These are phyloP conservation scores for Drosophila pectinifera DNA, from an alignment of 1,140 invertebrate species.

Conservation along the genomic window DNA sequence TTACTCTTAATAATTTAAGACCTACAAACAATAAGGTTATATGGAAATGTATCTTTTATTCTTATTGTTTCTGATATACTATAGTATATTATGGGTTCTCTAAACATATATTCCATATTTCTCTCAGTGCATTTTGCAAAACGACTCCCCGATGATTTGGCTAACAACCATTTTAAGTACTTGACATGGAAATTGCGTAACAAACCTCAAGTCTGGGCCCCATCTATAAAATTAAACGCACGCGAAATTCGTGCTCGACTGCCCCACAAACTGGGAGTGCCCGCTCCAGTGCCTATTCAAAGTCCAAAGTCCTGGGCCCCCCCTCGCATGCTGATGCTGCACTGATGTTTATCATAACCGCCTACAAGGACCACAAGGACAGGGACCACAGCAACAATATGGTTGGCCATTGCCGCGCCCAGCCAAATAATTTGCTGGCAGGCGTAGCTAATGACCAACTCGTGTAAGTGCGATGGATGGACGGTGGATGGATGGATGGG, in stretches of 20 bases:
- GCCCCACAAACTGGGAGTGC: conserved; percentile 22
- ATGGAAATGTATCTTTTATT: too few species aligned
- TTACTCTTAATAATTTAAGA: neutral
- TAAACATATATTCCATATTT: neutral
- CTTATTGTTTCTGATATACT: too few species aligned
- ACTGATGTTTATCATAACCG: conserved; percentile 78
- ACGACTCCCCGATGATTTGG: conserved; percentile 60
- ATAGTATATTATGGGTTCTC: neutral
- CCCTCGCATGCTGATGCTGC: conserved; percentile 35
- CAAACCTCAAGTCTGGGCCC: conserved; percentile 45
- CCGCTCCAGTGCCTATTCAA: neutral
- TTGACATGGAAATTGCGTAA: conserved; percentile 71
- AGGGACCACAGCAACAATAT: conserved; percentile 67
- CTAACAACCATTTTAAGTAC: conserved; percentile 65
- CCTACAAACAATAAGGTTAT: neutral
- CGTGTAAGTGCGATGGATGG: conserved; percentile 72
- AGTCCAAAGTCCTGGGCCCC: conserved; percentile 3
- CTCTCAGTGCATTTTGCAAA: conserved; percentile 2
- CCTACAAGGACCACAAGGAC: conserved; percentile 60
- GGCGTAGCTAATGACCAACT: conserved; percentile 78
- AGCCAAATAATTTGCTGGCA: conserved; percentile 77
- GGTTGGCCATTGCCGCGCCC: conserved; percentile 56
- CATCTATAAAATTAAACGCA: conserved; percentile 68
- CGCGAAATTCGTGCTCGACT: conserved; percentile 58
- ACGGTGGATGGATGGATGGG: conserved; percentile 52